Evolutionary conservation across 2,113 vertebrate genomes (phyloP).

Genomic region (Cryptotis parvus): DNA sequence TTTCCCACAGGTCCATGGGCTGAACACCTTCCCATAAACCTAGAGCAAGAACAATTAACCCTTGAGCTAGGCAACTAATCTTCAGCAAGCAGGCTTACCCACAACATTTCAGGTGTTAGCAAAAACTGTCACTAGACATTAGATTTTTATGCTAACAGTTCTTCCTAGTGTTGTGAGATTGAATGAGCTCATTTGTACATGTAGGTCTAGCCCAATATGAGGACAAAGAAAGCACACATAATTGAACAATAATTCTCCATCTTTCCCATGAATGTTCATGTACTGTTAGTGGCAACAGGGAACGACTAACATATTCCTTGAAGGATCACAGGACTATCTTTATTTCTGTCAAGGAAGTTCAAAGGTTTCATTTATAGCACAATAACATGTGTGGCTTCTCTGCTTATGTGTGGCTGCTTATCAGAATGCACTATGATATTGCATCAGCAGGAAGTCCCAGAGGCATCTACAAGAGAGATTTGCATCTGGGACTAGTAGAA

Average conservation of each 20-base stretch:
- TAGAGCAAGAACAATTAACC: neutral
- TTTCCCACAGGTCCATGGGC: constrained; percentile 1
- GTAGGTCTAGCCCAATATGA: neutral
- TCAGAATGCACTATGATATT: neutral
- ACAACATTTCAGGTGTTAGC: too few relatives aligned
- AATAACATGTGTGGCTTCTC: neutral
- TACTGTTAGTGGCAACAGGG: neutral
- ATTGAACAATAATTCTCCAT: neutral
- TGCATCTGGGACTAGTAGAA: neutral
- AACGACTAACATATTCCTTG: neutral
- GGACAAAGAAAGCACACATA: neutral
- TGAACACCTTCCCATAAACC: neutral
- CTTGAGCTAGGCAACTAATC: neutral
- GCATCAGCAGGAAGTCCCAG: neutral
- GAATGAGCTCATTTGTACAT: neutral
- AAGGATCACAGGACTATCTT: neutral
- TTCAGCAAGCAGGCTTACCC: neutral
- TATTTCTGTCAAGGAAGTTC: neutral
- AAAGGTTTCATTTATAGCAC: neutral
- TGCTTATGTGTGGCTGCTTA: neutral
- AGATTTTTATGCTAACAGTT: neutral
- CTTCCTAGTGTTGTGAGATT: neutral
- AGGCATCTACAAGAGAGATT: neutral
- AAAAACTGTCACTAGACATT: too few relatives aligned
- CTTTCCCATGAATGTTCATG: neutral